These are phyloP conservation scores for Trichonephila clavata DNA, from an alignment of 1,140 invertebrate genomes.

Conservation along the genomic window DNA sequence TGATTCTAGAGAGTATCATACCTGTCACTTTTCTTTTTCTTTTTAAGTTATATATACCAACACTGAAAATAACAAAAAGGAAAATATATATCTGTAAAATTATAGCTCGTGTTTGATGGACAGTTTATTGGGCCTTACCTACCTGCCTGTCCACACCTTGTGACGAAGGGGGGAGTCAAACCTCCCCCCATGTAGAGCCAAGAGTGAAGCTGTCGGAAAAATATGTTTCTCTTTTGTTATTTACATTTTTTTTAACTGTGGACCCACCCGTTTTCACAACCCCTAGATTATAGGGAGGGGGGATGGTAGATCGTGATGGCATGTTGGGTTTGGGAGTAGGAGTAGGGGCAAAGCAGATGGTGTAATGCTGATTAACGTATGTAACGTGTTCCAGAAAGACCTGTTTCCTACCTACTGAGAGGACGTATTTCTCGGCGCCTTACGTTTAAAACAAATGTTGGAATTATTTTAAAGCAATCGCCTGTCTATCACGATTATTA, in stretches of 20 bases:
- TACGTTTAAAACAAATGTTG: conserved; percentile 57
- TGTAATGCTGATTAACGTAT: conserved; percentile 44
- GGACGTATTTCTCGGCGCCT: conserved; percentile 43
- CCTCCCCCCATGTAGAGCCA: background rate
- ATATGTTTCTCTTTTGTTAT: conserved; percentile 51
- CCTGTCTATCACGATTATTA: conserved; percentile 62
- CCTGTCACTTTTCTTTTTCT: conserved; percentile 46
- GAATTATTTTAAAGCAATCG: conserved; percentile 13
- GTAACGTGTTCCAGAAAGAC: conserved; percentile 21
- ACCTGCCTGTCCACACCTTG: conserved; percentile 67
- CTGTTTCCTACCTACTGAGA: conserved; percentile 54
- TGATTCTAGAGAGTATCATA: conserved; percentile 71
- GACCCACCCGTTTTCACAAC: conserved; percentile 20
- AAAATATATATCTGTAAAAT: conserved; percentile 62
- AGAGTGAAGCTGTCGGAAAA: conserved; percentile 35
- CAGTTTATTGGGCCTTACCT: conserved; percentile 67
- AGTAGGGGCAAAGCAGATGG: conserved; percentile 18
- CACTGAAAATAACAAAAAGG: conserved; percentile 32
- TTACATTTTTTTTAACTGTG: background rate
- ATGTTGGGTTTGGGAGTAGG: background rate
- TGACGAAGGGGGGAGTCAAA: background rate
- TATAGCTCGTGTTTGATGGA: conserved; percentile 63
- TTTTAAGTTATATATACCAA: conserved; percentile 40
- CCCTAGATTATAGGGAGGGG: conserved; percentile 40
- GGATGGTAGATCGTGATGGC: conserved; percentile 10